A percentile compares a stretch with the other conserved stretches of the same genome.
phyloP scores from a whole-genome alignment of 1,140 invertebrate species.

The Hypothenemus hampei region DNA sequence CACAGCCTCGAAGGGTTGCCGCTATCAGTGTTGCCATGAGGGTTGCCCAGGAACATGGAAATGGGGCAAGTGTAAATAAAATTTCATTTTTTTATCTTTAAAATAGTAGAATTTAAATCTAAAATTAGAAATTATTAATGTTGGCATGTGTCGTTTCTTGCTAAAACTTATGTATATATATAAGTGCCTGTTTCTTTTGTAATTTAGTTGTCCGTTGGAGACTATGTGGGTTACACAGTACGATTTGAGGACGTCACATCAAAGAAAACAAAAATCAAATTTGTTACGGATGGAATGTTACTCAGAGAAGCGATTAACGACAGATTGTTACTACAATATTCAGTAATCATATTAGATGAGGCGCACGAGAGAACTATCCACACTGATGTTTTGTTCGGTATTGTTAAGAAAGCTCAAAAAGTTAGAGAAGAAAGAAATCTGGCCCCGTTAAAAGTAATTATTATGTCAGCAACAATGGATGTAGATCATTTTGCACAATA shows the following conservation, averaged over 20 bases:
- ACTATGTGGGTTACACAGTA: slow-evolving; percentile 82
- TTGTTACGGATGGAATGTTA: slow-evolving; percentile 93
- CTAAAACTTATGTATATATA: not conserved
- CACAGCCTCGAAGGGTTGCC: slow-evolving; percentile 87
- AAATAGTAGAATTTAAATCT: not conserved
- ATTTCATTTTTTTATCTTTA: not conserved
- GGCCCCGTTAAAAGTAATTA: slow-evolving; percentile 58
- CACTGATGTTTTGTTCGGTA: slow-evolving; percentile 87
- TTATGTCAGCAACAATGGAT: slow-evolving; percentile 87
- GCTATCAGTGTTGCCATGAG: slow-evolving; percentile 84
- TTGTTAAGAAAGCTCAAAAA: slow-evolving; percentile 75
- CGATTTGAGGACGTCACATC: slow-evolving; percentile 86
- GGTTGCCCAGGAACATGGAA: slow-evolving; percentile 73
- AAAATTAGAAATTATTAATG: too few species aligned
- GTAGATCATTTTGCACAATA: slow-evolving; percentile 89
- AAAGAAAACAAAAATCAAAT: slow-evolving; percentile 75
- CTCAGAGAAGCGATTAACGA: slow-evolving; percentile 80
- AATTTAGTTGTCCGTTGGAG: slow-evolving; percentile 53
- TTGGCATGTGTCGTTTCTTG: too few species aligned
- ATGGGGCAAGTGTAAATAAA: slow-evolving; percentile 30
- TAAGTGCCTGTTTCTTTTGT: slow-evolving; percentile 9
- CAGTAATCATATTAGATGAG: slow-evolving; percentile 90
- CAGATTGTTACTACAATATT: slow-evolving; percentile 68
- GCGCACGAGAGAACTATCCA: slow-evolving; percentile 95
- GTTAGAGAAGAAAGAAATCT: slow-evolving; percentile 58